Base-by-base conservation (phyloP, 2,888 invertebrate species). In the Tricholauxania praeusta region DNA sequence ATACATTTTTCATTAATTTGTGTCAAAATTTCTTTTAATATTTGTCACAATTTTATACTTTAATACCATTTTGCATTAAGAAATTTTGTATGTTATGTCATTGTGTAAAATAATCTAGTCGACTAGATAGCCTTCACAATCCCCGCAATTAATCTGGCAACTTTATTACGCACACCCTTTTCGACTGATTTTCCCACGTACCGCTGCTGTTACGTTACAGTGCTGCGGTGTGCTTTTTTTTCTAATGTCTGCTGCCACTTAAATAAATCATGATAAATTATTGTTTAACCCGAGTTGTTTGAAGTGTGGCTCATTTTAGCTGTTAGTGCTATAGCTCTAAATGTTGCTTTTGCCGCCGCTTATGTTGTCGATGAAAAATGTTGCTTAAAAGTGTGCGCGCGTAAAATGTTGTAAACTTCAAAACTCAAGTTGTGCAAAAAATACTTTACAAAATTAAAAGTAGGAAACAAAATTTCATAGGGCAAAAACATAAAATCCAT, bases 231-330 rank as follows among this genome's bases (percentile, higher is more conserved):
- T 28, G 12, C 57, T 19, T 22, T 14, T 19, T 62, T 32, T 62
- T 63, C 22, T 63, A 48, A 63, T 63, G 63, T 47, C 17, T 63
- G 63, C 49, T 48, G 48, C 39, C 47, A 39, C 57, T 67, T 55
- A 67, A 57, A 67, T 67, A 67, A 57, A 67, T 67, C 67, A 67
- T 67, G 47, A 47, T 55, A 67, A 67, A 67, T 67, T 67, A 67
- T 67, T 39, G 48, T 39, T 53, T 22, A 64, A 39, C 49, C 22
- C 51, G 64, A 51, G 64, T 51, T 64, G 15, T 64, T 51, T 64
- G 64, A 64, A 51, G 64, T 64, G 47, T 19, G 63, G 63, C 19
- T 59, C 22, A 28, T 19, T 63, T 39, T 39, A 10, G 39, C 39
- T 39, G 39, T 39, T 39, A 10, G 39, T 39, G 47, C n/a, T n/a